Evolutionary conservation across 2,888 invertebrate species (phyloP).

Genomic region (Disparrhopalites patrizii): DNA sequence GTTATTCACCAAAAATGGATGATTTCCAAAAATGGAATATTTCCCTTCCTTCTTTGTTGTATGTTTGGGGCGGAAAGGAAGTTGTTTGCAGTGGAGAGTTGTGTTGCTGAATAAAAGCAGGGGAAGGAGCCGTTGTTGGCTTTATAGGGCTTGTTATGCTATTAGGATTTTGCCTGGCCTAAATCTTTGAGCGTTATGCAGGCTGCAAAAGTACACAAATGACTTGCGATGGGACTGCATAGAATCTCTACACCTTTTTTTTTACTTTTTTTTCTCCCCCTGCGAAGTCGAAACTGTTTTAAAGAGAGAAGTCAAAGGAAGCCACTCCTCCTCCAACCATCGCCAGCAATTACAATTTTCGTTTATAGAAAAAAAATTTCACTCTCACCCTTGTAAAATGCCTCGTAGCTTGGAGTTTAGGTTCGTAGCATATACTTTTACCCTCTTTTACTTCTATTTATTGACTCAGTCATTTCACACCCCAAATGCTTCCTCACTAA

Average conservation of each 20-base stretch:
- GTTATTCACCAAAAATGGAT: too few relatives aligned
- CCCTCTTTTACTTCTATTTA: slow-evolving; percentile 4
- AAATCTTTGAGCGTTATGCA: slow-evolving; percentile 15
- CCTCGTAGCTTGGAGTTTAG: background rate
- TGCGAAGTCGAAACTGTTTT: too few relatives aligned
- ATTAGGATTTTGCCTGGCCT: slow-evolving; percentile 24
- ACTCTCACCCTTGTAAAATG: slow-evolving; percentile 11
- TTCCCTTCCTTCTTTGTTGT: background rate
- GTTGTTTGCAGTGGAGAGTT: slow-evolving; percentile 9
- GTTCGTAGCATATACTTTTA: background rate
- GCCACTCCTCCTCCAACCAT: too few relatives aligned
- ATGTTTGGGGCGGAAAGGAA: background rate
- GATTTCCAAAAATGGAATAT: too few relatives aligned
- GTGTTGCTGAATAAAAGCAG: slow-evolving; percentile 13
- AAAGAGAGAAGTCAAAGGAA: too few relatives aligned
- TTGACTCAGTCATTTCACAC: slow-evolving; percentile 7
- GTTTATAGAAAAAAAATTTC: slow-evolving; percentile 13
- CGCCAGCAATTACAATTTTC: slow-evolving; percentile 4
- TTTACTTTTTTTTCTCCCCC: too few relatives aligned
- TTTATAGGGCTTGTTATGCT: slow-evolving; percentile 24
- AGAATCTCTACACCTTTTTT: too few relatives aligned
- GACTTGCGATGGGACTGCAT: slow-evolving; percentile 3
- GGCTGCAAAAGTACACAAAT: background rate
- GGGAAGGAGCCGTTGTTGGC: slow-evolving; percentile 12
- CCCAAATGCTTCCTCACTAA: background rate